Evolutionary conservation across 2,797 vertebrate species (phyloP).

Genomic region (Sebastes oblongus): DNA sequence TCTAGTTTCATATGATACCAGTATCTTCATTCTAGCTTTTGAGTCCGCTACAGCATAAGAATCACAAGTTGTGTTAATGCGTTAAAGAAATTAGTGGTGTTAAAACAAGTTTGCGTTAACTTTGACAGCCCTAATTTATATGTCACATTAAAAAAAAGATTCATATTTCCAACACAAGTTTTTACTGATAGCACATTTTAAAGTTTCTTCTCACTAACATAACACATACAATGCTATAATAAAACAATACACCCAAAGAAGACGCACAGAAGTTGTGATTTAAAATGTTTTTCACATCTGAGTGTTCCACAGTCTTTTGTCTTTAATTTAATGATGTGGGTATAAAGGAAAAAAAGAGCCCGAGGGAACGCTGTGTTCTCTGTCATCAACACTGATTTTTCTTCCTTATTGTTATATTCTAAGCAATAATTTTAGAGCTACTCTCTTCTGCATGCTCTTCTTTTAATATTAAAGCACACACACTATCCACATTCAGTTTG

Average conservation of each 20-base stretch:
- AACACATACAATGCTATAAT: background rate
- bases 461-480: background rate
- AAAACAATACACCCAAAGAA: background rate
- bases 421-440: background rate
- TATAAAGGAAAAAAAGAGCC: conserved; percentile 28
- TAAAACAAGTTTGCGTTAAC: too few species aligned
- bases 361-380: conserved; percentile 10
- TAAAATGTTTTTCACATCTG: conserved; percentile 3
- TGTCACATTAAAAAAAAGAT: background rate
- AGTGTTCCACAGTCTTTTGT: conserved; percentile 25
- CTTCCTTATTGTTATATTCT: background rate
- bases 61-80: too few species aligned
- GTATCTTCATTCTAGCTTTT: too few species aligned
- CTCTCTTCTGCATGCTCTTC: background rate
- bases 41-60: too few species aligned
- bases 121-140: background rate
- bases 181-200: background rate
- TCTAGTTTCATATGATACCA: too few species aligned
- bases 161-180: background rate
- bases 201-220: background rate
- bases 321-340: conserved; percentile 38
- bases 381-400: conserved; percentile 31
- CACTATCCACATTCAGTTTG: background rate
- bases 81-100: too few species aligned
- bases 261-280: background rate